phyloP scores from a whole-genome alignment of 2,888 invertebrate genomes.

The Isoperla grammatica region DNA sequence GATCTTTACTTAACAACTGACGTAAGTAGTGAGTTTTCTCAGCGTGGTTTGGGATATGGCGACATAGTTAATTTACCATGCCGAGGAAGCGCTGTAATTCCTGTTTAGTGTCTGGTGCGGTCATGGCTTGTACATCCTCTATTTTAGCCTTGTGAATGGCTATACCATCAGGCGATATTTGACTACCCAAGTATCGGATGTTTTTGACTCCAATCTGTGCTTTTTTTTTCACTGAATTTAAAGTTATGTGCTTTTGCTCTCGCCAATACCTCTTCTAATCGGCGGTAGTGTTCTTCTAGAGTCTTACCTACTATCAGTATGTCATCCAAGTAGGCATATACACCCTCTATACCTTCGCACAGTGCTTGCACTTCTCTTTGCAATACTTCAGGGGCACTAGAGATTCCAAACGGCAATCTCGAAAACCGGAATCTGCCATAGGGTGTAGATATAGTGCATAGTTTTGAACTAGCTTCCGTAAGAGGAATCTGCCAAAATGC shows the following conservation, averaged over 20 bases:
- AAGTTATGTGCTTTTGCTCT: conserved; percentile 29
- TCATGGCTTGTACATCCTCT: conserved; percentile 25
- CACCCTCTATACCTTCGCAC: conserved; percentile 20
- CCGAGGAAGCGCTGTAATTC: conserved; percentile 29
- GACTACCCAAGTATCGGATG: background rate
- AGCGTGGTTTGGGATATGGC: background rate
- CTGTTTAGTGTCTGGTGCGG: conserved; percentile 25
- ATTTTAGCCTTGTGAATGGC: conserved; percentile 10
- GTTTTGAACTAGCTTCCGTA: background rate
- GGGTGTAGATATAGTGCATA: conserved; percentile 21
- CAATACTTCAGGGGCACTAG: conserved; percentile 22
- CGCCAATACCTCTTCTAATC: conserved; percentile 29
- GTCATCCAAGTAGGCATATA: conserved; percentile 21
- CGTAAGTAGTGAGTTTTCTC: conserved; percentile 4
- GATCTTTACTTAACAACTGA: conserved; percentile 15
- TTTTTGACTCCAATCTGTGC: conserved; percentile 27
- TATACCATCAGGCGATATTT: conserved; percentile 22
- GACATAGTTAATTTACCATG: conserved; percentile 30
- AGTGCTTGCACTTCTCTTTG: conserved; percentile 21
- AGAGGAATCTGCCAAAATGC: conserved; percentile 17
- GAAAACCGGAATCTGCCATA: conserved; percentile 19
- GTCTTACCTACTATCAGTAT: conserved; percentile 20
- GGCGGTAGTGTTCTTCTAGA: conserved; percentile 24
- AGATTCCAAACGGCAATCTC: conserved; percentile 23
- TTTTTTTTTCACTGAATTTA: conserved; percentile 35